Percentiles rank a stretch among this genome's conserved stretches.
phyloP scores from a whole-genome alignment of 2,113 vertebrate species.

The Chionodraco myersi region DNA sequence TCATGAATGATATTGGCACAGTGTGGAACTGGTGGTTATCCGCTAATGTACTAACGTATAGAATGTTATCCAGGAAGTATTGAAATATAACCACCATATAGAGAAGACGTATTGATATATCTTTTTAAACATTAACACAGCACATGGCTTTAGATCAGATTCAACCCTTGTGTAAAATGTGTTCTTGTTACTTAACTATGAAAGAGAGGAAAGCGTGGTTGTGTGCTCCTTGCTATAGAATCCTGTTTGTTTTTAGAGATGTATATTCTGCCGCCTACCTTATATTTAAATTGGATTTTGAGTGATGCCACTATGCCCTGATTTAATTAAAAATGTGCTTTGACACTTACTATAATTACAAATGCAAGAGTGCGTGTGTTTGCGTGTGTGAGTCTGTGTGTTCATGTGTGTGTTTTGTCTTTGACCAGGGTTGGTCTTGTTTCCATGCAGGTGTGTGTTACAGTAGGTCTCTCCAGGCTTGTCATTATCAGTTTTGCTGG shows the following conservation, averaged over 20 bases:
- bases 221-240: not conserved
- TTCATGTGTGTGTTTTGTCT: not conserved
- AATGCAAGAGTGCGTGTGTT: not conserved
- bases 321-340: not conserved
- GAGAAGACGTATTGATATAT: not conserved
- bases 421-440: conserved; percentile 8
- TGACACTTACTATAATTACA: no score
- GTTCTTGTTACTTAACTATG: not conserved
- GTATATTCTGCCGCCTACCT: not conserved
- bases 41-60: not conserved
- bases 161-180: not conserved
- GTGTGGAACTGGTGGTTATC: rapidly evolving
- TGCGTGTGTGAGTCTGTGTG: not conserved
- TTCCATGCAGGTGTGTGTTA: not conserved
- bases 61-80: not conserved
- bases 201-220: not conserved
- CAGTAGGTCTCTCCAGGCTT: not conserved
- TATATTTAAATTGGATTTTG: conserved; percentile 1
- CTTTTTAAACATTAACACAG: not conserved
- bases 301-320: conserved; percentile 8
- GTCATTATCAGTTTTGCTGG: not conserved
- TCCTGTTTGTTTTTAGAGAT: not conserved
- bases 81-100: not conserved
- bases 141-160: not conserved
- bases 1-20: not conserved